Evolutionary conservation across 2,113 vertebrate species (phyloP).

Genomic region (Chrysemys picta): DNA sequence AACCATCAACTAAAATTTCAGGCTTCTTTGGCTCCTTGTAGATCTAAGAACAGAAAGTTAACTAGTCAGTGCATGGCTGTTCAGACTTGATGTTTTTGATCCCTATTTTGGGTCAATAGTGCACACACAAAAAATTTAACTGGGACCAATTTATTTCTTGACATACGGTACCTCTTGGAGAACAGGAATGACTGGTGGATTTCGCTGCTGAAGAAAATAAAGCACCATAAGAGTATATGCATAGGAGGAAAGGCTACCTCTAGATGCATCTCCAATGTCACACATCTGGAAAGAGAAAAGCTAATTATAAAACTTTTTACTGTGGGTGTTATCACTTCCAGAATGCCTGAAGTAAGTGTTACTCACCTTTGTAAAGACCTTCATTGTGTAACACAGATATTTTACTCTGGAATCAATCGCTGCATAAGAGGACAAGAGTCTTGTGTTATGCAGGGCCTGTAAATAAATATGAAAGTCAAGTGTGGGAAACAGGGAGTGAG

Average conservation of each 20-base stretch:
- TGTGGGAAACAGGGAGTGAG: neutral
- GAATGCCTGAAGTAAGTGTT: neutral
- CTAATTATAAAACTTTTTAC: neutral
- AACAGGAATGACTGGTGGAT: constrained; percentile 91
- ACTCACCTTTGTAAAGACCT: constrained; percentile 93
- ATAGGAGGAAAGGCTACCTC: constrained; percentile 95
- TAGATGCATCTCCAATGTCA: constrained; percentile 94
- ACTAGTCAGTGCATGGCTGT: constrained; percentile 41
- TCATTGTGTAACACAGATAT: constrained; percentile 94
- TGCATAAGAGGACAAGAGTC: constrained; percentile 89
- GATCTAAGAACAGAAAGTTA: constrained; percentile 83
- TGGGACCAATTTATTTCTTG: neutral
- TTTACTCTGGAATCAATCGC: constrained; percentile 92
- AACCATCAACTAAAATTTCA: constrained; percentile 90
- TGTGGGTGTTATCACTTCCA: neutral
- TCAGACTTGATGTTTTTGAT: neutral
- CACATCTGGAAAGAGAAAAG: constrained; percentile 84
- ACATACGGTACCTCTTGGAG: constrained; percentile 89
- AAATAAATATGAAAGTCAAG: constrained; percentile 42
- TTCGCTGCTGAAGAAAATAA: constrained; percentile 93
- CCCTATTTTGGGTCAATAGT: constrained; percentile 10
- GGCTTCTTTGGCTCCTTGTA: constrained; percentile 88
- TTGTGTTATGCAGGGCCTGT: constrained; percentile 94
- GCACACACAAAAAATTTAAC: neutral
- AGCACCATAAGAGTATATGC: constrained; percentile 98